Conservation (phyloP, 1,140 invertebrate species). For the Pristionchus pacificus region DNA sequence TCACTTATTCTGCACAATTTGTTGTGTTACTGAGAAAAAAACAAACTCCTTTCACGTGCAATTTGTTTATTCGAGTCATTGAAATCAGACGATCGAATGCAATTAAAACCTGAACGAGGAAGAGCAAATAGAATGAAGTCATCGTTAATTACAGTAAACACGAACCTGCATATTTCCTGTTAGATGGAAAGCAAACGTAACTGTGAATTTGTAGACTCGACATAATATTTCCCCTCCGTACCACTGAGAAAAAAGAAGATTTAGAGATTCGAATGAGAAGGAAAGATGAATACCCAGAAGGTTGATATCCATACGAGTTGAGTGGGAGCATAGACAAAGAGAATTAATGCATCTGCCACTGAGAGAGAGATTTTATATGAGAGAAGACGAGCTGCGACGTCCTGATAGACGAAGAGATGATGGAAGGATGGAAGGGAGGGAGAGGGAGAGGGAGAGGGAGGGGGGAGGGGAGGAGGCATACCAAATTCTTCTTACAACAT, state of each 20-base stretch:
- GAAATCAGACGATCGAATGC: conserved; percentile 31
- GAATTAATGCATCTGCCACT: conserved; percentile 27
- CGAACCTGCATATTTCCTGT: conserved; percentile 34
- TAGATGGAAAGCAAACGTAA: conserved; percentile 29
- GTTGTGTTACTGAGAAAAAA: not conserved
- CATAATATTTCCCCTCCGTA: conserved; percentile 22
- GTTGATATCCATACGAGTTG: conserved; percentile 26
- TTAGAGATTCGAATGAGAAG: not conserved
- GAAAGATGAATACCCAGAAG: conserved; percentile 22
- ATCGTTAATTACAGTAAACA: too few relatives aligned
- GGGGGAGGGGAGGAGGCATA: not conserved
- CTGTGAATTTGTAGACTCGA: conserved; percentile 26
- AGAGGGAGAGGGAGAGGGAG: not conserved
- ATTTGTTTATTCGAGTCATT: conserved; percentile 20
- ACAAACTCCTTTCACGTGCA: not conserved
- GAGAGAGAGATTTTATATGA: conserved; percentile 26
- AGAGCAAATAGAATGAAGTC: not conserved
- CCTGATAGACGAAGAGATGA: not conserved
- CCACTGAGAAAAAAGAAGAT: conserved; percentile 13
- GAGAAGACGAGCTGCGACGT: conserved; percentile 20
- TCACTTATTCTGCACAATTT: too few relatives aligned
- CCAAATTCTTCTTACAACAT: too few relatives aligned
- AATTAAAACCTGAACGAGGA: conserved; percentile 9
- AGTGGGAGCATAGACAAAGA: conserved; percentile 28
- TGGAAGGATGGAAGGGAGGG: not conserved